Evolutionary conservation across 2,113 vertebrate species (phyloP).

Genomic region (Vulpes vulpes): DNA sequence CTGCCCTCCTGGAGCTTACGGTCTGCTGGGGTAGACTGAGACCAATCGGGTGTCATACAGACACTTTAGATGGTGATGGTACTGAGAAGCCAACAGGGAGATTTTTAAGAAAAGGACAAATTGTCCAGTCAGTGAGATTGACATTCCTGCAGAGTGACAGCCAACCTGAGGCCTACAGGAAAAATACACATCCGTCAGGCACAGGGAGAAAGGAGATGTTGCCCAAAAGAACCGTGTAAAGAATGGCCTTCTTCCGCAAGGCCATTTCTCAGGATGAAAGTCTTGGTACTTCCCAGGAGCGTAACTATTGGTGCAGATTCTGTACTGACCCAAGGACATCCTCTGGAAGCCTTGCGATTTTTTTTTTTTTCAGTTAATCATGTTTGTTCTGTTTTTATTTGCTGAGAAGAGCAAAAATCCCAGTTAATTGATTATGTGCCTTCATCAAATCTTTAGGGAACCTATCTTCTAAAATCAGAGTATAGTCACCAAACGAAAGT

Average conservation of each 20-base stretch:
- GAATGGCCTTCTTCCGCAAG: neutral
- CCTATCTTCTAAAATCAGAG: neutral
- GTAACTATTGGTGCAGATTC: conserved; percentile 53
- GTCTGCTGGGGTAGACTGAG: accelerated
- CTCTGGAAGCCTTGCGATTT: neutral
- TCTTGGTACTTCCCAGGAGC: neutral
- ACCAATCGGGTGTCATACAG: neutral
- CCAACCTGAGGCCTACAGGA: neutral
- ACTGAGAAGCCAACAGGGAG: neutral
- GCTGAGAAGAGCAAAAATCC: conserved; percentile 31
- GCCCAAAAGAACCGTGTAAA: neutral
- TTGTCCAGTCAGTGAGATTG: neutral
- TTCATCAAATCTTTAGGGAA: conserved; percentile 24
- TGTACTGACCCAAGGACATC: neutral
- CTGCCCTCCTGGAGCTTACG: neutral
- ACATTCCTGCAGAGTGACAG: neutral
- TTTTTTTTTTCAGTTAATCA: conserved; percentile 28
- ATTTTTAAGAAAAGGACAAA: neutral
- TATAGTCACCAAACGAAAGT: neutral
- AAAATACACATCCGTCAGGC: neutral
- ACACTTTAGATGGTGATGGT: neutral
- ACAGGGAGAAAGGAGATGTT: neutral
- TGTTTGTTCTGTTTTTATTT: conserved; percentile 63
- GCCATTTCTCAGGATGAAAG: conserved; percentile 44
- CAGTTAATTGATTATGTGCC: conserved; percentile 37